These are phyloP conservation scores for Polymixis lichenea DNA, from an alignment of 2,888 invertebrate species.

Conservation along the genomic window DNA sequence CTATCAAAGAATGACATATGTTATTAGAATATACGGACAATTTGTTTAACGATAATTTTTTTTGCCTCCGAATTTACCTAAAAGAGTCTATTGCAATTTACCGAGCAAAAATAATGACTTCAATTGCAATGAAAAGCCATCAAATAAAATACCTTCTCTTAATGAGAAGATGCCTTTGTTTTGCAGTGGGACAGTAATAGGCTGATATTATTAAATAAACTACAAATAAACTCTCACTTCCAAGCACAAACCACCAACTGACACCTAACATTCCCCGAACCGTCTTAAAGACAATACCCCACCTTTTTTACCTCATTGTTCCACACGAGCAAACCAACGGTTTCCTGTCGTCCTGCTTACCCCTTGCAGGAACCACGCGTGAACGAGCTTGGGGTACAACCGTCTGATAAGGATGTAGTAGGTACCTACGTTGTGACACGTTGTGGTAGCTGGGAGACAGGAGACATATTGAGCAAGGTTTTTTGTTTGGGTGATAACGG, in stretches of 20 bases:
- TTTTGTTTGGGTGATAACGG: neutral
- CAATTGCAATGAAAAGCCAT: no score
- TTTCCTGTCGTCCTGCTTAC: slow-evolving; percentile 55
- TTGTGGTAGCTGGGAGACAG: neutral
- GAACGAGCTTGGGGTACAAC: slow-evolving; percentile 35
- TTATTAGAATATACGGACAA: no score
- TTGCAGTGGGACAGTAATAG: no score
- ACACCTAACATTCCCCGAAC: slow-evolving; percentile 18
- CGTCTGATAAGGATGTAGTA: slow-evolving; percentile 48
- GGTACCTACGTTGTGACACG: neutral
- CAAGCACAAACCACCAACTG: neutral
- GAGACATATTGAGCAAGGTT: neutral
- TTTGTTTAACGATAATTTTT: no score
- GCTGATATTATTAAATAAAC: no score
- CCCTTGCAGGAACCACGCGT: slow-evolving; percentile 52
- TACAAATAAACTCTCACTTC: neutral
- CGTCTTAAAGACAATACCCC: slow-evolving; percentile 38
- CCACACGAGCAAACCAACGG: slow-evolving; percentile 55
- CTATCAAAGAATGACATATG: no score
- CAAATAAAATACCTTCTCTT: no score
- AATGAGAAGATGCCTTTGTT: no score
- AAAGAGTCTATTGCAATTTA: no score
- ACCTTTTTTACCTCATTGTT: slow-evolving; percentile 36
- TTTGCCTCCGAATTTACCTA: no score
- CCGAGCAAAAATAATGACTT: no score